A percentile compares a stretch with the other conserved stretches of the same genome.
phyloP scores from a whole-genome alignment of 2,113 vertebrate genomes.

The Dolichallabes microphthalmus region DNA sequence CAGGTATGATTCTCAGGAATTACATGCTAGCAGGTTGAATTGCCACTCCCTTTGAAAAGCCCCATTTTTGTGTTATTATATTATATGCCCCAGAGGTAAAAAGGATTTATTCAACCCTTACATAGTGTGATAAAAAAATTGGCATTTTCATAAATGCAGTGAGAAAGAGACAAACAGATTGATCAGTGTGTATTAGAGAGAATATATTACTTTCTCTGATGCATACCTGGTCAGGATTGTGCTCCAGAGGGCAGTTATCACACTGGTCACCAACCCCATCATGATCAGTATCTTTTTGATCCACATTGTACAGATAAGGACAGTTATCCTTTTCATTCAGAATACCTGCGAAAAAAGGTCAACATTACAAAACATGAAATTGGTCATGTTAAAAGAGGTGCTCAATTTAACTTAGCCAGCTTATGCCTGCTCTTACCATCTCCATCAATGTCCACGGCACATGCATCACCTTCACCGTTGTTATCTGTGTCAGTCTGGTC shows the following conservation, averaged over 20 bases:
- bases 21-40: slow-evolving; percentile 60
- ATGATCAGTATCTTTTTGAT: slow-evolving; percentile 93
- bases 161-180: slow-evolving; percentile 48
- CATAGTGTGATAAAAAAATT: slow-evolving; percentile 48
- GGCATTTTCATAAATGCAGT: slow-evolving; percentile 11
- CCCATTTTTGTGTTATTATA: slow-evolving; percentile 64
- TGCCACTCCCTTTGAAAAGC: slow-evolving; percentile 64
- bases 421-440: slow-evolving; percentile 77
- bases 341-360: slow-evolving; percentile 75
- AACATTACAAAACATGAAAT: background rate
- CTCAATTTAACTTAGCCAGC: background rate
- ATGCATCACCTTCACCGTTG: slow-evolving; percentile 95
- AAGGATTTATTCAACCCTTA: slow-evolving; percentile 61
- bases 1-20: slow-evolving; percentile 68
- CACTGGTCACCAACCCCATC: slow-evolving; percentile 98
- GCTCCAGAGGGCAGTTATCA: slow-evolving; percentile 96
- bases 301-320: slow-evolving; percentile 93
- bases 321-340: slow-evolving; percentile 96
- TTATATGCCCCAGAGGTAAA: slow-evolving; percentile 62
- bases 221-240: slow-evolving; percentile 97
- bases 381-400: background rate
- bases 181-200: slow-evolving; percentile 53
- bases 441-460: slow-evolving; percentile 93
- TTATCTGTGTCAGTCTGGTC: slow-evolving; percentile 95
- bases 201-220: background rate